Percentiles rank a stretch among this genome's conserved stretches.
phyloP scores from a whole-genome alignment of 1,140 invertebrate species.

The Hycleus phaleratus region DNA sequence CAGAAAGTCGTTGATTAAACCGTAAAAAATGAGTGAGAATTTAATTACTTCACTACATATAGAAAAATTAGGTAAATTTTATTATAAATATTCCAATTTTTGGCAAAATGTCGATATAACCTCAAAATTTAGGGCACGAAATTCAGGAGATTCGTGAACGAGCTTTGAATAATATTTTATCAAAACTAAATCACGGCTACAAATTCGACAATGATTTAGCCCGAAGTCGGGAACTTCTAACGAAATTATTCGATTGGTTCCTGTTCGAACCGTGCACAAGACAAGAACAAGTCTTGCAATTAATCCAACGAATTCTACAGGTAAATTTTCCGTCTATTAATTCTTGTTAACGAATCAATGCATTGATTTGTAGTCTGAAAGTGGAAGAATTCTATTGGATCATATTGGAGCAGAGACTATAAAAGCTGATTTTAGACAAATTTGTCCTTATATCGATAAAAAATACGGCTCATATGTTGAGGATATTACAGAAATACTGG shows the following conservation, averaged over 20 bases:
- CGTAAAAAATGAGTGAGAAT: constrained; percentile 22
- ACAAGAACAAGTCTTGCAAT: constrained; percentile 28
- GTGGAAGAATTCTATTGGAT: constrained; percentile 25
- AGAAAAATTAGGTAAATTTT: constrained; percentile 34
- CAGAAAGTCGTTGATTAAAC: not conserved
- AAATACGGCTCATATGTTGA: constrained; percentile 21
- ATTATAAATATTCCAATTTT: not conserved
- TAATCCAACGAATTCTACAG: constrained; percentile 29
- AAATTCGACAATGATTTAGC: constrained; percentile 35
- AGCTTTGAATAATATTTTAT: constrained; percentile 33
- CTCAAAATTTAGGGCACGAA: constrained; percentile 32
- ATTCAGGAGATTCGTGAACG: constrained; percentile 38
- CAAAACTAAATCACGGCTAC: constrained; percentile 36
- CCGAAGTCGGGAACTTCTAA: constrained; percentile 32
- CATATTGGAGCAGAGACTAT: constrained; percentile 26
- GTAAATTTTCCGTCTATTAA: constrained; percentile 15
- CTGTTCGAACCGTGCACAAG: constrained; percentile 28
- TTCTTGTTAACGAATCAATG: too few species aligned
- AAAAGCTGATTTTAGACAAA: constrained; percentile 25
- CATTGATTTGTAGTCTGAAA: constrained; percentile 23
- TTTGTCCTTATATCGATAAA: constrained; percentile 24
- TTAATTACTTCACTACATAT: constrained; percentile 32
- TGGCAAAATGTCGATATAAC: constrained; percentile 4
- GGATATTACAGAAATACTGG: constrained; percentile 15
- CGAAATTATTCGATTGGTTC: constrained; percentile 38